Conservation (phyloP, 1,140 invertebrate genomes). For the Ceratina australensis region DNA sequence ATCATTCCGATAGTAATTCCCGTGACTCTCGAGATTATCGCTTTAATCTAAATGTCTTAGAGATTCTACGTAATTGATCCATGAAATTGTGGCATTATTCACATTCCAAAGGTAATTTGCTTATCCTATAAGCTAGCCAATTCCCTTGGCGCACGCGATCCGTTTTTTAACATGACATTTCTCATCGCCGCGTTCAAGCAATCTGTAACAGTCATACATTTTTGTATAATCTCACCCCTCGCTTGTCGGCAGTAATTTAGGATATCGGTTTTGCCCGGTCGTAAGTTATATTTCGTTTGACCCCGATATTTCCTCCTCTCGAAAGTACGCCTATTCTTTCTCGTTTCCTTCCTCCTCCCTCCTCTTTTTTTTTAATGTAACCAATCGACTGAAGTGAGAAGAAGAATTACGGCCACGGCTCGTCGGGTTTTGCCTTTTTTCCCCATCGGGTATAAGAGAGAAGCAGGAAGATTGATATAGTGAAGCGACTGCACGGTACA, state of each 20-base stretch:
- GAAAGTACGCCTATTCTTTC: slow-evolving; percentile 9
- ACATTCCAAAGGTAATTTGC: not conserved
- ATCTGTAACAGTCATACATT: slow-evolving; percentile 31
- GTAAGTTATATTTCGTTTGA: slow-evolving; percentile 24
- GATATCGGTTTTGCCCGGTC: slow-evolving; percentile 23
- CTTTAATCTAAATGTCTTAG: slow-evolving; percentile 26
- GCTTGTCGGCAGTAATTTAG: slow-evolving; percentile 17
- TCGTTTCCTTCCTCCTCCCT: not conserved
- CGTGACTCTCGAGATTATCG: slow-evolving; percentile 33
- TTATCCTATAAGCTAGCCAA: not conserved
- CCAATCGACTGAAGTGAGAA: slow-evolving; percentile 1
- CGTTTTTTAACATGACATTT: not conserved
- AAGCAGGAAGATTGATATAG: slow-evolving; percentile 64
- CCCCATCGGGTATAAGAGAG: slow-evolving; percentile 43
- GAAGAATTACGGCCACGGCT: slow-evolving; percentile 40
- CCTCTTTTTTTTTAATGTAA: not conserved
- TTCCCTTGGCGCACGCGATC: slow-evolving; percentile 10
- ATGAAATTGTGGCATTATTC: slow-evolving; percentile 39
- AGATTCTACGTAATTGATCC: slow-evolving; percentile 43
- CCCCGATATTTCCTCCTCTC: slow-evolving; percentile 26
- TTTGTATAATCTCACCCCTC: not conserved
- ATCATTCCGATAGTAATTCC: slow-evolving; percentile 54
- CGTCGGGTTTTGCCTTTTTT: slow-evolving; percentile 31
- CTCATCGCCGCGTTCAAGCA: slow-evolving; percentile 21
- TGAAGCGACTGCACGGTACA: slow-evolving; percentile 62